Conservation (phyloP, 2,888 invertebrate species). For the Epirrhoe alternata region DNA sequence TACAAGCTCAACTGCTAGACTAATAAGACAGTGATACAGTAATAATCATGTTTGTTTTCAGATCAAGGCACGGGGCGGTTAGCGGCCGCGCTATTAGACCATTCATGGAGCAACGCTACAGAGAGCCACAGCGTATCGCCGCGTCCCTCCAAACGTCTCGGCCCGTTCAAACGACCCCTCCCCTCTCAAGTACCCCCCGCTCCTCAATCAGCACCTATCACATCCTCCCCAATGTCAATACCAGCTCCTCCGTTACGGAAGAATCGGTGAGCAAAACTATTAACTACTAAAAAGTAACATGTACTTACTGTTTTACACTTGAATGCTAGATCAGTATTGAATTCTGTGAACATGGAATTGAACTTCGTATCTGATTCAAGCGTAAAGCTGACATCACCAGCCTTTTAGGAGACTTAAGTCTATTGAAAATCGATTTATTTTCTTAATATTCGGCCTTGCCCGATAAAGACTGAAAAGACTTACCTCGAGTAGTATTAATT, state of each 20-base stretch:
- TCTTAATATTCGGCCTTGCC: slow-evolving; percentile 25
- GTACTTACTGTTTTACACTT: slow-evolving; percentile 19
- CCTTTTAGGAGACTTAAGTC: not conserved
- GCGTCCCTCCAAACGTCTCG: slow-evolving; percentile 88
- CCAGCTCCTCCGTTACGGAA: slow-evolving; percentile 56
- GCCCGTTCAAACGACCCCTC: slow-evolving; percentile 85
- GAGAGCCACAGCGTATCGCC: slow-evolving; percentile 83
- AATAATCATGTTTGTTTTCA: slow-evolving; percentile 36
- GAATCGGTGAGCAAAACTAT: slow-evolving; percentile 63
- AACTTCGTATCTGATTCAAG: not conserved
- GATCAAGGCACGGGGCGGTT: slow-evolving; percentile 77
- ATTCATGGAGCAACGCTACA: slow-evolving; percentile 67
- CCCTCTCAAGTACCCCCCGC: slow-evolving; percentile 46
- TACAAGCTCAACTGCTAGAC: too few relatives aligned
- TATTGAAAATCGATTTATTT: not conserved
- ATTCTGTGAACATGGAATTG: not conserved
- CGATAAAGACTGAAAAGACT: slow-evolving; percentile 33
- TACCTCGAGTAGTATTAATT: slow-evolving; percentile 22
- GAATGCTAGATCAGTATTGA: not conserved
- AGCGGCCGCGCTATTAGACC: slow-evolving; percentile 86
- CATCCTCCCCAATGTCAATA: slow-evolving; percentile 45
- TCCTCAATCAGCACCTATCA: slow-evolving; percentile 52
- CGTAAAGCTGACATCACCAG: not conserved
- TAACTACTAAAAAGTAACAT: not conserved
- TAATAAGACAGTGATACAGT: too few relatives aligned